Base-by-base conservation (phyloP, 2,888 invertebrate species). In the Campopleginae sp. region DNA sequence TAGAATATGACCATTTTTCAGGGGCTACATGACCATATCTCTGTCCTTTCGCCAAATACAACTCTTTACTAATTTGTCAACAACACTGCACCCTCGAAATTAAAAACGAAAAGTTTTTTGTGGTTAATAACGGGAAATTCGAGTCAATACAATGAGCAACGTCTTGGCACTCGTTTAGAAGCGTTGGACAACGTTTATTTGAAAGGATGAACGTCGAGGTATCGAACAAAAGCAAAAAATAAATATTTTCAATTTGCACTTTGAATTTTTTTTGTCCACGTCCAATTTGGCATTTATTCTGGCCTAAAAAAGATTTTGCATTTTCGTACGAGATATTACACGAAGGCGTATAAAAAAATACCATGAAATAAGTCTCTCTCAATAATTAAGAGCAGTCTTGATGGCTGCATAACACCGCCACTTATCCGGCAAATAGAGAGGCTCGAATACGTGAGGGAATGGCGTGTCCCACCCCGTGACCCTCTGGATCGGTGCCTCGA, bases 401-500 rank as follows among this genome's bases (percentile, higher is more conserved):
- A 99, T 95, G 0, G 97, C 98, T 80, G 97, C 96, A 84, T 97
- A 95, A 92, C 98, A 98, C 74, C 99, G 95, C 97, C 98, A 98
- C 93, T 97, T 98, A 94, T 98, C 97, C 0, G 99, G 99, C 88
- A 99, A 94, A 94, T 99, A 99, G 94, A 99, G 98, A 0, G 98
- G 97, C 94, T 99, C 99, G 94, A 97, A 99, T 70, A 98, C 96
- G 94, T 98, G 98, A 6, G 99, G 98, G 94, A 99, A 99, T 14
- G 99, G 99, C 2, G 98, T 98, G 95, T 99, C 99, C 96, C 98
- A 98, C 14, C 99, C 99, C 33, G 98, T 96, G 70, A 98, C 98
- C 87, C 99, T 95, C 65, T 95, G 94, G 17, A 99, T 95, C 0
- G 99, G 99, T 0, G 99, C 98, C 94, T 99, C 99, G 89, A 99